These are phyloP conservation scores for Platynereis dumerilii DNA, from an alignment of 2,888 invertebrate genomes.

Conservation along the genomic window DNA sequence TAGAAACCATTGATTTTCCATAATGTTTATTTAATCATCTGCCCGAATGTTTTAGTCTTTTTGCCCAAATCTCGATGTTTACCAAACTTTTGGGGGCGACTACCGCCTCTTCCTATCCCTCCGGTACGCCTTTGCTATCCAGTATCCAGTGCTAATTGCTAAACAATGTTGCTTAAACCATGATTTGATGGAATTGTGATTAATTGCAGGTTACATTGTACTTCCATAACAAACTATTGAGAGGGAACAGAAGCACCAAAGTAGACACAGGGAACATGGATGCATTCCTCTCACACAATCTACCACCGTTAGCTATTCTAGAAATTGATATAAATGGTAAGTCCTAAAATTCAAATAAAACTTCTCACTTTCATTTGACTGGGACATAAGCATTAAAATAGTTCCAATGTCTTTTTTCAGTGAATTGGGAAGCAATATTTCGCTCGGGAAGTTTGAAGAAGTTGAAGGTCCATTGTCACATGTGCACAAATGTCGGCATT, in stretches of 20 bases:
- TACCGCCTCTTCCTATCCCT: too few species aligned
- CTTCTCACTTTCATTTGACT: too few species aligned
- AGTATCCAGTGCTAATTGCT: too few species aligned
- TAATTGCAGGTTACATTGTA: conserved; percentile 71
- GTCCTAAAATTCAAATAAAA: too few species aligned
- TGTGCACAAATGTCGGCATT: conserved; percentile 83
- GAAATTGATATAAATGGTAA: conserved; percentile 66
- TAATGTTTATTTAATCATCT: too few species aligned
- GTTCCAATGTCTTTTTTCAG: conserved; percentile 65
- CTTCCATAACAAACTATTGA: conserved; percentile 84
- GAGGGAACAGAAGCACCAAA: conserved; percentile 89
- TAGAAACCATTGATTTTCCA: too few species aligned
- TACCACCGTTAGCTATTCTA: conserved; percentile 79
- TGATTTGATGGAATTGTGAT: neutral
- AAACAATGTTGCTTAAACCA: neutral
- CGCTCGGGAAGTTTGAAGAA: conserved; percentile 71
- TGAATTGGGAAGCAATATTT: conserved; percentile 72
- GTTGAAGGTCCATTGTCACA: conserved; percentile 75
- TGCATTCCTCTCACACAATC: conserved; percentile 89
- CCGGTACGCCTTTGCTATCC: too few species aligned
- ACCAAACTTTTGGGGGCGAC: too few species aligned
- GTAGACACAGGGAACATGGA: conserved; percentile 67
- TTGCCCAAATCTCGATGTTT: too few species aligned
- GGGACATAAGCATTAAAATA: too few species aligned
- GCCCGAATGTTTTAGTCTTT: too few species aligned